Conservation (phyloP, 2,888 invertebrate species). For the Danaus chrysippus region DNA sequence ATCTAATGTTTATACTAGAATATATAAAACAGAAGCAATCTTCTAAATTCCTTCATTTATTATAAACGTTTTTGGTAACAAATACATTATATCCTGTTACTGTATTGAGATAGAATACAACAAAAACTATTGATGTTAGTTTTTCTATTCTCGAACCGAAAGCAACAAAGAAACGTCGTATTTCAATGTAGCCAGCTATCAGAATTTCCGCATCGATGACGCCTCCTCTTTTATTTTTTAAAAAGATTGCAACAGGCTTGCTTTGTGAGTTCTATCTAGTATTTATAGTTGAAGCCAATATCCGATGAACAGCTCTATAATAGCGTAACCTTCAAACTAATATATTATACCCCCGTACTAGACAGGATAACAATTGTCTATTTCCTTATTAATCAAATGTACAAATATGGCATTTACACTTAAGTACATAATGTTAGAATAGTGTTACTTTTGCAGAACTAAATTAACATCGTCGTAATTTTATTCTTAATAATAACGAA, state of each 20-base stretch:
- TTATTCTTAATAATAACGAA: too few species aligned
- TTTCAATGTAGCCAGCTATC: conserved; percentile 48
- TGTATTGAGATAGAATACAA: not conserved
- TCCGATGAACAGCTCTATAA: conserved; percentile 31
- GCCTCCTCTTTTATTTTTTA: conserved; percentile 43
- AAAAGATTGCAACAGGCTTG: conserved; percentile 46
- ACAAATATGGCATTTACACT: too few species aligned
- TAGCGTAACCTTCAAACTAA: not conserved
- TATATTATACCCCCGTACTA: not conserved
- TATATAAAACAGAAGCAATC: too few species aligned
- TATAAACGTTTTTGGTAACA: not conserved
- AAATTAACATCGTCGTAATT: too few species aligned
- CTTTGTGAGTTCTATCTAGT: conserved; percentile 44
- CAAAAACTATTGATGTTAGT: conserved; percentile 18
- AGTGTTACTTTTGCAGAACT: too few species aligned
- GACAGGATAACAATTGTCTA: not conserved
- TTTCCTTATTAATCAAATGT: too few species aligned
- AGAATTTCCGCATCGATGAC: conserved; percentile 47
- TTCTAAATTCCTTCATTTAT: too few species aligned
- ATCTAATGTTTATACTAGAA: too few species aligned
- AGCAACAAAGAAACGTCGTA: conserved; percentile 38
- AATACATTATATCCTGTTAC: not conserved
- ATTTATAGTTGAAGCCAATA: conserved; percentile 44
- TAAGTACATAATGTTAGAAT: too few species aligned
- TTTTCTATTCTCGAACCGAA: conserved; percentile 23